These are phyloP conservation scores for Schizaphis graminum DNA, from an alignment of 2,888 invertebrate genomes.

Conservation along the genomic window DNA sequence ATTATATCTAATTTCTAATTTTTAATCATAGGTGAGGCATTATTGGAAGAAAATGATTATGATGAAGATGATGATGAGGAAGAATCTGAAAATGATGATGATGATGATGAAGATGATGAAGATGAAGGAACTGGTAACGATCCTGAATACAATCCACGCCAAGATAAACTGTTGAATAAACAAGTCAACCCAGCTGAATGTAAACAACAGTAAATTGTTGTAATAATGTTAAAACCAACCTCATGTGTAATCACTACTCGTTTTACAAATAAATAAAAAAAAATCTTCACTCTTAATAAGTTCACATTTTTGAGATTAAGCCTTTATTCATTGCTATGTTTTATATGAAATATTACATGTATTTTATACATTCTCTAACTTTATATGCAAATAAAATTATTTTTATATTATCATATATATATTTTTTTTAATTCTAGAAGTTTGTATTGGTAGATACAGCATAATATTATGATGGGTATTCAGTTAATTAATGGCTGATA, in stretches of 20 bases:
- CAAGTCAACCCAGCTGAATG: slow-evolving; percentile 76
- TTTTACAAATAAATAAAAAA: slow-evolving; percentile 38
- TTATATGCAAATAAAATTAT: slow-evolving; percentile 55
- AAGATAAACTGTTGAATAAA: slow-evolving; percentile 72
- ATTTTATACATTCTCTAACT: slow-evolving; percentile 36
- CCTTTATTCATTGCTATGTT: slow-evolving; percentile 18
- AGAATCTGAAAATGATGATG: slow-evolving; percentile 75
- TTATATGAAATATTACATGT: neutral
- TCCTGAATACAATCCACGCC: slow-evolving; percentile 71
- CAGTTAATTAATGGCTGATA: neutral
- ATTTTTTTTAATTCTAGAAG: neutral
- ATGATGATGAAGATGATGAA: slow-evolving; percentile 83
- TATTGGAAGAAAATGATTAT: slow-evolving; percentile 85
- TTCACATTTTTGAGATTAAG: slow-evolving; percentile 26
- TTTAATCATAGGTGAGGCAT: slow-evolving; percentile 71
- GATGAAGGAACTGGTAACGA: slow-evolving; percentile 77
- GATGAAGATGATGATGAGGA: slow-evolving; percentile 81
- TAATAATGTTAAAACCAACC: slow-evolving; percentile 6
- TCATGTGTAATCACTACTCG: neutral
- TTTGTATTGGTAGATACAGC: neutral
- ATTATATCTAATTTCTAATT: neutral
- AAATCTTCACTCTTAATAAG: slow-evolving; percentile 37
- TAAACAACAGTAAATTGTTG: slow-evolving; percentile 78
- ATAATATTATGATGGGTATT: neutral
- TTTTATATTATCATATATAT: slow-evolving; percentile 39